These are phyloP conservation scores for Ciconia stormi DNA, from an alignment of 2,113 vertebrate genomes.

Conservation along the genomic window DNA sequence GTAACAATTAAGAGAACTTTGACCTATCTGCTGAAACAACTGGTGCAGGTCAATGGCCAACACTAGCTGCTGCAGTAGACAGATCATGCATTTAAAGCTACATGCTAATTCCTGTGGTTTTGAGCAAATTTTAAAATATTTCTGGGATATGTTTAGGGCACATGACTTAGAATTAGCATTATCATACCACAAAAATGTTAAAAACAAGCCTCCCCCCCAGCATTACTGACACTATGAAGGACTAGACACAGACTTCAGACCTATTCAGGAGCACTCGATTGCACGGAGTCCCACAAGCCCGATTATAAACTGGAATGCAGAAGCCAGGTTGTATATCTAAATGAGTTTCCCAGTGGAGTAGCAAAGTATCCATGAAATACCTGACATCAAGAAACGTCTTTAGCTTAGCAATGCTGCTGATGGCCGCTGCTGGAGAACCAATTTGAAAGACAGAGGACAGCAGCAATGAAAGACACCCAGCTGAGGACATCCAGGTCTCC, in stretches of 20 bases:
- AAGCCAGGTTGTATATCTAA: background rate
- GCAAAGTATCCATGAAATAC: background rate
- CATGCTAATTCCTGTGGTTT: background rate
- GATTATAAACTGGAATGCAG: background rate
- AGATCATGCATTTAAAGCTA: background rate
- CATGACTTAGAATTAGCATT: background rate
- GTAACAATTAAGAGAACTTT: background rate
- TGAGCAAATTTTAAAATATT: background rate
- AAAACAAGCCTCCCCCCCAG: background rate
- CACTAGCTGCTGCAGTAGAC: background rate
- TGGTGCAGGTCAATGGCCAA: background rate
- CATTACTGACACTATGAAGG: background rate
- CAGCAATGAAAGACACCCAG: background rate
- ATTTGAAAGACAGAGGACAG: background rate
- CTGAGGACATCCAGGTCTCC: background rate
- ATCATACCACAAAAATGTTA: background rate
- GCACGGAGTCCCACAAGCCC: fast-evolving
- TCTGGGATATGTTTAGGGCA: background rate
- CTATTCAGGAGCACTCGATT: fast-evolving
- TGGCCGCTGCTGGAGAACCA: background rate
- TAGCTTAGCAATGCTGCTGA: background rate
- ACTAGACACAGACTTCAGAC: background rate
- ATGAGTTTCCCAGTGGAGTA: background rate
- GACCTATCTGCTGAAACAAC: background rate
- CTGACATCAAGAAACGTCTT: background rate